Evolutionary conservation across 2,113 vertebrate genomes (phyloP).

Genomic region (Zeus faber): DNA sequence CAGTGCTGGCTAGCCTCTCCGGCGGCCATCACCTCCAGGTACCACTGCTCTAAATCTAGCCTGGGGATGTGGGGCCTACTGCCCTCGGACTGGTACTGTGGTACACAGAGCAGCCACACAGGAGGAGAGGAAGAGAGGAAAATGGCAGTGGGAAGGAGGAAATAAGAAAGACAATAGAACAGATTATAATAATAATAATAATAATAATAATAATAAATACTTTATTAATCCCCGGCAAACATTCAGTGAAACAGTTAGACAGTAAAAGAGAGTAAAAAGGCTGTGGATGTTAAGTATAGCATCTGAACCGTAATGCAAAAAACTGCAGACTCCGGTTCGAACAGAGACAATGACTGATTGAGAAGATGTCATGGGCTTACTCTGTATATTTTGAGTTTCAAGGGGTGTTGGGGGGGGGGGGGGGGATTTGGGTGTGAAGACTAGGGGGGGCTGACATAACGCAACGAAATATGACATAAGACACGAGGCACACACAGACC

Average conservation of each 20-base stretch:
- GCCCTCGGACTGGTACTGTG: constrained; percentile 66
- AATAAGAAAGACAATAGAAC: constrained; percentile 13
- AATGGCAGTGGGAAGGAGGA: constrained; percentile 3
- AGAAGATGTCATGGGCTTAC: too few species aligned
- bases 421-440: neutral
- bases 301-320: constrained; percentile 16
- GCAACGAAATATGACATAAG: neutral
- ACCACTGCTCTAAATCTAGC: constrained; percentile 81
- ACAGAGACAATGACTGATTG: too few species aligned
- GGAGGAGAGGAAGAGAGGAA: constrained; percentile 11
- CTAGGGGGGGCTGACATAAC: neutral
- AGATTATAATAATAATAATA: too few species aligned
- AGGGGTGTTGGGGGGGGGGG: neutral
- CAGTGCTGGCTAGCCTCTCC: constrained; percentile 70
- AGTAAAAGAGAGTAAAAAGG: neutral
- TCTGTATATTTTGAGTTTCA: too few species aligned
- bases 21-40: constrained; percentile 80
- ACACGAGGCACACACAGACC: constrained; percentile 74
- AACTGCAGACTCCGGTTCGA: constrained; percentile 16
- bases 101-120: constrained; percentile 34
- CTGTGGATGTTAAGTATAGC: constrained; percentile 32
- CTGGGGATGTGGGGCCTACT: constrained; percentile 63
- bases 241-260: neutral
- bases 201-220: too few species aligned
- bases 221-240: too few species aligned